Conservation (phyloP, 2,797 vertebrate genomes). For the Pipistrellus nathusii region DNA sequence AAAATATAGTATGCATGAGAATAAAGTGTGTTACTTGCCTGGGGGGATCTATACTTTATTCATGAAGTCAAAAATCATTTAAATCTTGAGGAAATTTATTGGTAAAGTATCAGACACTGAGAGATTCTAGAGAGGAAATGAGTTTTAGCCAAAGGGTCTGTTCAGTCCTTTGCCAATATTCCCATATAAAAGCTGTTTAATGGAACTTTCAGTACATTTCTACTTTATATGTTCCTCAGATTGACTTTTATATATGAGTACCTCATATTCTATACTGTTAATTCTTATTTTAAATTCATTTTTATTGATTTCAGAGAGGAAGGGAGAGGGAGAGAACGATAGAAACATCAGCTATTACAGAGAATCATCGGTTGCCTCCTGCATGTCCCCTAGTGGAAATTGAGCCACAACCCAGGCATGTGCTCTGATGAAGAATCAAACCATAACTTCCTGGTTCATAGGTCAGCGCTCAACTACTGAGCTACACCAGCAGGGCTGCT, state of each 20-base stretch:
- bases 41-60: neutral
- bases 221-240: neutral
- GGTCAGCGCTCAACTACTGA: neutral
- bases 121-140: neutral
- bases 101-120: neutral
- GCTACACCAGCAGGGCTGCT: neutral
- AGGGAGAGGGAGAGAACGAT: neutral
- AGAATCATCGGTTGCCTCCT: neutral
- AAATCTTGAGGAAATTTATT: slow-evolving; percentile 21
- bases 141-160: neutral
- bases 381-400: neutral
- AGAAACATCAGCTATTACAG: neutral
- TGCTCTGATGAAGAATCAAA: neutral
- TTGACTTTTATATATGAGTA: neutral
- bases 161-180: neutral
- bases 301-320: neutral
- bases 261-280: neutral
- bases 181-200: neutral
- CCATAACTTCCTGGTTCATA: neutral
- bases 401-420: neutral
- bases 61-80: slow-evolving; percentile 11
- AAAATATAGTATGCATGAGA: neutral
- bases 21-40: neutral
- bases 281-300: neutral
- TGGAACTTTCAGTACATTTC: neutral